These are phyloP conservation scores for Drosophila monieri DNA, from an alignment of 2,888 invertebrate genomes.

Conservation along the genomic window DNA sequence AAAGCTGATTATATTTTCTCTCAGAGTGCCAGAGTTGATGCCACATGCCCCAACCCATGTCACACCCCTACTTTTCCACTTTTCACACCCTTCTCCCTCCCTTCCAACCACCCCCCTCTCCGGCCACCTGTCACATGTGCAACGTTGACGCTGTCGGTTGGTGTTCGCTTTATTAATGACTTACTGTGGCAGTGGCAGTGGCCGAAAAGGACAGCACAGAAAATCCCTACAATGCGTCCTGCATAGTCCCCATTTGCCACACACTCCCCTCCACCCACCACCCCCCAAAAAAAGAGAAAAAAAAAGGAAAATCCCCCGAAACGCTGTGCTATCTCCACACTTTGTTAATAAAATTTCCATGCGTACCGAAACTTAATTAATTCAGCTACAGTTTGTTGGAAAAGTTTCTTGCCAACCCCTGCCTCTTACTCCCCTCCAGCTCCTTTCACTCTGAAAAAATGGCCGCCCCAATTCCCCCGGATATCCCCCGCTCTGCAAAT, in stretches of 20 bases:
- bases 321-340: slow-evolving; percentile 17
- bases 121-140: slow-evolving; percentile 35
- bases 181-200: slow-evolving; percentile 53
- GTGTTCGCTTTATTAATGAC: slow-evolving; percentile 84
- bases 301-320: neutral
- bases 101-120: neutral
- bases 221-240: neutral
- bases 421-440: neutral
- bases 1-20: neutral
- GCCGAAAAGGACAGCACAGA: slow-evolving; percentile 17
- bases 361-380: slow-evolving; percentile 79
- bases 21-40: slow-evolving; percentile 4
- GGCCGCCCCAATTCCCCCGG: slow-evolving; percentile 44
- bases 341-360: slow-evolving; percentile 68
- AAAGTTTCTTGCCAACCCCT: slow-evolving; percentile 40
- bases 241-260: neutral
- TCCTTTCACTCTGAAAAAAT: slow-evolving; percentile 45
- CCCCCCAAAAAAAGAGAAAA: neutral
- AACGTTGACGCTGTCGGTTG: slow-evolving; percentile 49
- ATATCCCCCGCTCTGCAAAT: slow-evolving; percentile 51
- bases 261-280: neutral
- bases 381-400: slow-evolving; percentile 72
- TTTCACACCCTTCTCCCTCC: neutral
- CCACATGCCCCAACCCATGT: neutral
- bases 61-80: neutral